Conservation (phyloP, 2,113 vertebrate genomes). For the Elanoides forficatus region DNA sequence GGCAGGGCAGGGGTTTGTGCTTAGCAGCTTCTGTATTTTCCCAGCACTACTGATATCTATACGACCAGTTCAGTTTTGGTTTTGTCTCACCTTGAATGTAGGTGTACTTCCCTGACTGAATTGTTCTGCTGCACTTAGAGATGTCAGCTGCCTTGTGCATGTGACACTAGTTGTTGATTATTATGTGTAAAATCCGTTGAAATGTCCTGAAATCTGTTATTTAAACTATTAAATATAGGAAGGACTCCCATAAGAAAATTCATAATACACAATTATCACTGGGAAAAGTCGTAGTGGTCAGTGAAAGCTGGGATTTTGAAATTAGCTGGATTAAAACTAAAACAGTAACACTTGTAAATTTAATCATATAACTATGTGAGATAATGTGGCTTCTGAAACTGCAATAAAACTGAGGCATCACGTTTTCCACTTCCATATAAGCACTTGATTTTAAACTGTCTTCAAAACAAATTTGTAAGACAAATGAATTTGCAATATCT, state of each 20-base stretch:
- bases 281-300: not conserved
- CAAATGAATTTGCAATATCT: not conserved
- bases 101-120: not conserved
- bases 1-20: not conserved
- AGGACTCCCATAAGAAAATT: not conserved
- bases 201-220: not conserved
- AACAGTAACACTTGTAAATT: not conserved
- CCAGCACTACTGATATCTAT: not conserved
- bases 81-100: not conserved
- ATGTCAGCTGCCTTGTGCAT: not conserved
- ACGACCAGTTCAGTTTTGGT: not conserved
- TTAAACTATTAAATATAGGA: not conserved
- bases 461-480: not conserved
- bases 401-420: not conserved
- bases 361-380: rapidly evolving
- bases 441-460: not conserved
- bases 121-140: not conserved
- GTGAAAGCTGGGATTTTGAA: not conserved
- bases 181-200: not conserved
- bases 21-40: not conserved
- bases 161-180: not conserved
- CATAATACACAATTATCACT: rapidly evolving
- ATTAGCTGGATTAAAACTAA: not conserved
- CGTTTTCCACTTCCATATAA: not conserved
- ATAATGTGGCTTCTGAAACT: not conserved